Base-by-base conservation (phyloP, 1,140 invertebrate species). In the Epicauta chinensis region DNA sequence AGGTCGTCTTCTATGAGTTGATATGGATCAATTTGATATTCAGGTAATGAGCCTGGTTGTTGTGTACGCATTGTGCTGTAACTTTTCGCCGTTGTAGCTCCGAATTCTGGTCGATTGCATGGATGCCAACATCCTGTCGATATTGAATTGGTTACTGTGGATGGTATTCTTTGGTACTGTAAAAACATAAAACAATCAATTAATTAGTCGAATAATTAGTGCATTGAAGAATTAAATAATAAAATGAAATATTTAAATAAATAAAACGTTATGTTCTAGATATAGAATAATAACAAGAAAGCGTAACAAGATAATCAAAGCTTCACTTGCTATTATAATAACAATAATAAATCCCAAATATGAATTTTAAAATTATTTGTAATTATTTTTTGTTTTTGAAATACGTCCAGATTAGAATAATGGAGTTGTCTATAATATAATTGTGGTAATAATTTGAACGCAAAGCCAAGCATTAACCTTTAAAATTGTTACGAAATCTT, bases 11-110 rank as follows among this genome's bases (percentile, higher is more conserved):
- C 86, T 37, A 91, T 75, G 37, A 93, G 75, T 63, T 82, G 81
- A 67, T 93, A 93, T 55, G 91, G 90, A 73, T 93, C 87, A 45
- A 89, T 78, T 71, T 83, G 81, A 55, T 85, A 82, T 62, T 89
- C 84, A 12, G 84, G 81, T 58, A 88, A 73, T 13, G 86, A 83
- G 60, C 86, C 86, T 4, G 82, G 83, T 68, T 87, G 77, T 53
- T 84, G 80, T 32, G 80, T 82, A 49, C 78, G 76, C 66, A 82
- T 79, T 16, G 81, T 81, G 51, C 79, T 80, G 64, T 78, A 78
- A 55, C 64, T 40, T 39, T 10, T 11, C 11, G 6, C 59, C 60
- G 65, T 63, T 56, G 56, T 69, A 55, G 57, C 62, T 55, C 59
- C 58, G 65, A 68, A 46, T 62, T 70, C 44, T 56, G 61, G 59